These are phyloP conservation scores for Perca fluviatilis DNA, from an alignment of 2,113 vertebrate genomes.

Conservation along the genomic window DNA sequence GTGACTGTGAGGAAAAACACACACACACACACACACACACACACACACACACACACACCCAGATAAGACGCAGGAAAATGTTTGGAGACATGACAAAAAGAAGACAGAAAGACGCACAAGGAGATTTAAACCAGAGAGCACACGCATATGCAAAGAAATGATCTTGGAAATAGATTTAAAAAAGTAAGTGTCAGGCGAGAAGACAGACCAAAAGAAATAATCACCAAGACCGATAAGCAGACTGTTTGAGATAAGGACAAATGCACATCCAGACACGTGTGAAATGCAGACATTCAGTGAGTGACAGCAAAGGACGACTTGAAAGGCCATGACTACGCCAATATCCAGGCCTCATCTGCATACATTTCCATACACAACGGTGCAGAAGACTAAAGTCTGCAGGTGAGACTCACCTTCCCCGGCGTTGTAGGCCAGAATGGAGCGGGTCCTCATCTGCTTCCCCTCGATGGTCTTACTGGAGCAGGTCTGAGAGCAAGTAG, in stretches of 20 bases:
- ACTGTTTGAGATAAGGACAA: conserved; percentile 70
- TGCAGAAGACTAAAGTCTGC: not conserved
- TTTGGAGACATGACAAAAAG: conserved; percentile 11
- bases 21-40: conserved; percentile 42
- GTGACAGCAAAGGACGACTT: conserved; percentile 74
- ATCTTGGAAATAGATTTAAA: conserved; percentile 50
- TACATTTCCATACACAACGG: conserved; percentile 26
- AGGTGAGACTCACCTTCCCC: conserved; percentile 90
- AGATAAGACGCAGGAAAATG: conserved; percentile 37
- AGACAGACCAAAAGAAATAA: conserved; percentile 66
- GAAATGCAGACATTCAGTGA: conserved; percentile 65
- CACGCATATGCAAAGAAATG: conserved; percentile 32
- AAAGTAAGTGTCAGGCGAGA: conserved; percentile 41
- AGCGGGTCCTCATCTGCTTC: conserved; percentile 92
- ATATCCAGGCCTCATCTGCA: conserved; percentile 52
- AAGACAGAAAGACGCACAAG: conserved; percentile 18
- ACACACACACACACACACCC: conserved; percentile 18
- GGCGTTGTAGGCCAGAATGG: conserved; percentile 92
- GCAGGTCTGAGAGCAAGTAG: conserved; percentile 97
- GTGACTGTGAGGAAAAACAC: conserved; percentile 74
- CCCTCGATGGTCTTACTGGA: conserved; percentile 97
- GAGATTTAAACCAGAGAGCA: conserved; percentile 37
- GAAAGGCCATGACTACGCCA: conserved; percentile 67
- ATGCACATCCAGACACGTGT: conserved; percentile 67
- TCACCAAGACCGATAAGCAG: conserved; percentile 61